These are phyloP conservation scores for Peromyscus melanophrys DNA, from an alignment of 2,797 vertebrate genomes.

Conservation along the genomic window DNA sequence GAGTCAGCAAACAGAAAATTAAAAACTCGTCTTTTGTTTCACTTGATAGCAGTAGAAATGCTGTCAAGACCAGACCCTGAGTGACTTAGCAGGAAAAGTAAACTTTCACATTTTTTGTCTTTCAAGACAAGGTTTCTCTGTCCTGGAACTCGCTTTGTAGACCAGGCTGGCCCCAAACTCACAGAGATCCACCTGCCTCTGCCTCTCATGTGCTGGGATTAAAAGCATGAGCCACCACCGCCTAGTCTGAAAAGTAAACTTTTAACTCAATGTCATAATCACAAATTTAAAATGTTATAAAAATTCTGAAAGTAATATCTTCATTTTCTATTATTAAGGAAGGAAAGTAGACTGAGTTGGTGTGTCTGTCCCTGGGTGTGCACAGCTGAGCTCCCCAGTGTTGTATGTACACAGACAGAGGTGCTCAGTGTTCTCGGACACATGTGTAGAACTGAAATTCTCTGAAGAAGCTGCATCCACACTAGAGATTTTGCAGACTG, in stretches of 20 bases:
- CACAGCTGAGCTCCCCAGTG: background rate
- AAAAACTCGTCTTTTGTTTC: conserved; percentile 5
- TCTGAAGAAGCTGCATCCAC: background rate
- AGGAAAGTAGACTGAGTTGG: background rate
- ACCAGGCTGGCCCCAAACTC: background rate
- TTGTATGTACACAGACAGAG: too few relatives aligned
- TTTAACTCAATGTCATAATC: conserved; percentile 18
- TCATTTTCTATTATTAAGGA: conserved; percentile 32
- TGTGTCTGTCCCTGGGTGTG: background rate
- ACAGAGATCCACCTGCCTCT: background rate
- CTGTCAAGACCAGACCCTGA: conserved; percentile 34
- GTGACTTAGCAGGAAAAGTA: background rate
- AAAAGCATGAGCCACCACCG: background rate
- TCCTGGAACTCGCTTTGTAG: background rate
- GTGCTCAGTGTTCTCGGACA: background rate
- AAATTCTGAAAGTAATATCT: conserved; percentile 38
- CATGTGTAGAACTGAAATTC: background rate
- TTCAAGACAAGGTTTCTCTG: background rate
- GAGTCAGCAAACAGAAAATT: conserved; percentile 31
- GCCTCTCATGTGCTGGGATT: background rate
- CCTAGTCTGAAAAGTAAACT: conserved; percentile 30
- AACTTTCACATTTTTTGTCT: background rate
- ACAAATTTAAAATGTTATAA: conserved; percentile 61
- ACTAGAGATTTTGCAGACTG: background rate
- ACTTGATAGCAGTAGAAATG: background rate